phyloP scores from a whole-genome alignment of 2,113 vertebrate species.

The Ochotona princeps region DNA sequence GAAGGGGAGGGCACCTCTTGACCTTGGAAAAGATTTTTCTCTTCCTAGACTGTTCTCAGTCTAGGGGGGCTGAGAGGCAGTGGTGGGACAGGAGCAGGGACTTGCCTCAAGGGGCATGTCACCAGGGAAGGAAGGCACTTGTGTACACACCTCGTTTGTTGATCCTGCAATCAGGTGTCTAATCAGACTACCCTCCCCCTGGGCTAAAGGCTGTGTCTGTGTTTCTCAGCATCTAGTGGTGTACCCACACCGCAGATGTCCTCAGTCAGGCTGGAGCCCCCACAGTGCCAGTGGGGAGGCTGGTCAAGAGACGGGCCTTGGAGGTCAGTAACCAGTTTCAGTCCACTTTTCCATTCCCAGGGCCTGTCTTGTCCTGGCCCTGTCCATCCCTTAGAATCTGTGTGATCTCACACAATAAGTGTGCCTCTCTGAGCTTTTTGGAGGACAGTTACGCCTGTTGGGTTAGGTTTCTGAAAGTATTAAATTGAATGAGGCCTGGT shows the following conservation, averaged over 20 bases:
- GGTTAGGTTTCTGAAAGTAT: not conserved
- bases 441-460: not conserved
- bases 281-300: not conserved
- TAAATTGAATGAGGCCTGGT: not conserved
- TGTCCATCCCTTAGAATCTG: not conserved
- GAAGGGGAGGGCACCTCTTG: not conserved
- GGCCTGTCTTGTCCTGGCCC: not conserved
- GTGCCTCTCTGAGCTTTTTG: not conserved
- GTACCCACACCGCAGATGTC: not conserved
- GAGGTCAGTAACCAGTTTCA: not conserved
- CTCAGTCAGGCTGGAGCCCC: not conserved
- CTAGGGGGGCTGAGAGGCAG: not conserved
- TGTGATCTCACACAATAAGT: conserved; percentile 21
- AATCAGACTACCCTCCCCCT: not conserved
- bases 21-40: not conserved
- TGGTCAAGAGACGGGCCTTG: not conserved
- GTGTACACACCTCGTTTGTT: not conserved
- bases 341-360: not conserved
- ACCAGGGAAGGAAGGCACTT: not conserved
- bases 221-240: not conserved
- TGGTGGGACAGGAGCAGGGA: not conserved
- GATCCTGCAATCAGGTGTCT: not conserved
- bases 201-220: not conserved
- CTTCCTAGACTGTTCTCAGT: not conserved
- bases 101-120: not conserved